A percentile compares a stretch with the other conserved stretches of the same genome.
Conservation (phyloP, 2,113 vertebrate species). For the Eupsittula cactorum region DNA sequence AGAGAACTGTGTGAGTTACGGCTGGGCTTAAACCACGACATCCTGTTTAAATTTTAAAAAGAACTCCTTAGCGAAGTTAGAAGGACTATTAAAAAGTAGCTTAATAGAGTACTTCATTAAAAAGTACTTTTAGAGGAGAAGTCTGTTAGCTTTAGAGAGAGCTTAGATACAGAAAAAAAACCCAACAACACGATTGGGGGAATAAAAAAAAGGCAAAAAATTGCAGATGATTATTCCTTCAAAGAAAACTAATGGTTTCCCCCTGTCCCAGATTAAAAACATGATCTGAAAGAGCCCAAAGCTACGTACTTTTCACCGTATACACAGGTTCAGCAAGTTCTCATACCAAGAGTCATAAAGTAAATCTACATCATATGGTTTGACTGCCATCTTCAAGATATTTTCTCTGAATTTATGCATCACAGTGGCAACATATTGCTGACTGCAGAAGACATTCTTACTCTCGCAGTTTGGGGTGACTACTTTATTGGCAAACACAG, state of each 20-base stretch:
- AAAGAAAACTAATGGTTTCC: background rate
- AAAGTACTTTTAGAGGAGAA: background rate
- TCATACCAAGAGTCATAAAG: background rate
- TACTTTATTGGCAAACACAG: background rate
- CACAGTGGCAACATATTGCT: background rate
- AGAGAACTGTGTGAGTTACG: no score
- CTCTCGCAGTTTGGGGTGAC: background rate
- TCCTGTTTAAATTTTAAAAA: background rate
- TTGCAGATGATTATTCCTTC: background rate
- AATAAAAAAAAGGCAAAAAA: background rate
- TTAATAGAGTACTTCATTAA: background rate
- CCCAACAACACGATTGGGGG: background rate
- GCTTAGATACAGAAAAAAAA: background rate
- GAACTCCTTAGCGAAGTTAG: background rate
- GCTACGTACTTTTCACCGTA: background rate
- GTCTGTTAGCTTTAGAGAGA: background rate
- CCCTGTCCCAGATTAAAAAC: background rate
- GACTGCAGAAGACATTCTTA: background rate
- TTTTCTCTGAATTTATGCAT: conserved; percentile 6
- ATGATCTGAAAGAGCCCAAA: background rate
- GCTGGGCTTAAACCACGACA: no score
- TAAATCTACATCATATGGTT: background rate
- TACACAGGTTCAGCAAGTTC: background rate
- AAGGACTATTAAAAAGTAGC: background rate
- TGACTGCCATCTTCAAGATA: background rate